Percentiles rank a stretch among this genome's conserved stretches.
Evolutionary conservation across 23 tunicate genomes (phyloP).

Genomic region (Trididemnum nubilum): DNA sequence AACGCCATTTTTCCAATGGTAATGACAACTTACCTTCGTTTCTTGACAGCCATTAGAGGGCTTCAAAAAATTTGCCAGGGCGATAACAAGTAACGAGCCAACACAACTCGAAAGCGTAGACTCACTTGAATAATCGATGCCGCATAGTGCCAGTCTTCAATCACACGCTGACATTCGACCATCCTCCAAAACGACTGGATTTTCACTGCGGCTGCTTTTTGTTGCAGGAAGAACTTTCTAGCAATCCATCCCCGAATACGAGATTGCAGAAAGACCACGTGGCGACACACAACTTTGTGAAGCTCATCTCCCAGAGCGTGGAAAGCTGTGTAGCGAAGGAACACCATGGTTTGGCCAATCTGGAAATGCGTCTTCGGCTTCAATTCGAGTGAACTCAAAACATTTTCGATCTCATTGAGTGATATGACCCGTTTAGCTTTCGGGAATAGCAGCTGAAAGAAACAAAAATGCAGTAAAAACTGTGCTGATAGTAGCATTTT

Average conservation of each 20-base stretch:
- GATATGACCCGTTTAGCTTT: background rate
- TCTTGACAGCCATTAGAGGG: too few relatives aligned
- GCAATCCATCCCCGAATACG: conserved; percentile 35
- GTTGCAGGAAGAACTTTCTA: conserved; percentile 25
- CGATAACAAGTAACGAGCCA: background rate
- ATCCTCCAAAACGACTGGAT: conserved; percentile 64
- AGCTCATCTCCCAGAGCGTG: conserved; percentile 24
- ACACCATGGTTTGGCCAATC: conserved; percentile 42
- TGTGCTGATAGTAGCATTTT: too few relatives aligned
- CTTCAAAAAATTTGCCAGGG: too few relatives aligned
- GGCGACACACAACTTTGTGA: conserved; percentile 34
- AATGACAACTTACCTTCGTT: too few relatives aligned
- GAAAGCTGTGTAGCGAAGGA: conserved; percentile 49
- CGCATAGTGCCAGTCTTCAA: conserved; percentile 65
- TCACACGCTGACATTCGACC: conserved; percentile 41
- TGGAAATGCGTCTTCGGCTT: conserved; percentile 34
- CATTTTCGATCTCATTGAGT: conserved; percentile 23
- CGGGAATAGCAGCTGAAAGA: conserved; percentile 42
- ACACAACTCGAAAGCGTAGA: too few relatives aligned
- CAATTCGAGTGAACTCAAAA: conserved; percentile 12
- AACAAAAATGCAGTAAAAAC: too few relatives aligned
- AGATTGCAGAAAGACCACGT: conserved; percentile 37
- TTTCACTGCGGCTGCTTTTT: conserved; percentile 36
- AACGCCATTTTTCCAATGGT: too few relatives aligned
- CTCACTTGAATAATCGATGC: conserved; percentile 50